These are phyloP conservation scores for Eurypyga helias DNA, from an alignment of 2,113 vertebrate genomes.

Conservation along the genomic window DNA sequence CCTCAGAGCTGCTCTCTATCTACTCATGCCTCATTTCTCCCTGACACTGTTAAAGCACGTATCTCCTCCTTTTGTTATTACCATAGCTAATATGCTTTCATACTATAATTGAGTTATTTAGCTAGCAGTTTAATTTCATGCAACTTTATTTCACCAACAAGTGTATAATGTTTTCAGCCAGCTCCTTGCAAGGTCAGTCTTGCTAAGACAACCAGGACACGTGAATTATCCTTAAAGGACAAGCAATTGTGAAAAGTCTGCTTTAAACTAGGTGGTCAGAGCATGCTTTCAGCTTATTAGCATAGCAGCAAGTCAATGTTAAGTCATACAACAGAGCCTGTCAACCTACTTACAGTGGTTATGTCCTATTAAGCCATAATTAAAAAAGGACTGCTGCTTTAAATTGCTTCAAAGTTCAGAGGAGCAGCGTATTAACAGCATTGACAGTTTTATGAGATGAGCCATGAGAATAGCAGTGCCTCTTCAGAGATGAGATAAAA, in stretches of 20 bases:
- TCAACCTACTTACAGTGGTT: not conserved
- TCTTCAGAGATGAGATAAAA: not conserved
- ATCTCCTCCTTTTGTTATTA: not conserved
- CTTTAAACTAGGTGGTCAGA: not conserved
- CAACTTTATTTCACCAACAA: not conserved
- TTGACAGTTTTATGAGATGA: not conserved
- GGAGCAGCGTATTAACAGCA: not conserved
- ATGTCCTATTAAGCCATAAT: not conserved
- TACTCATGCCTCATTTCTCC: not conserved
- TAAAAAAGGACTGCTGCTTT: no score
- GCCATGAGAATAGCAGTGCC: not conserved
- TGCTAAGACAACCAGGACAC: not conserved
- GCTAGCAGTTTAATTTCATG: not conserved
- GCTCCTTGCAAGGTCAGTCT: not conserved
- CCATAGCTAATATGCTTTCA: not conserved
- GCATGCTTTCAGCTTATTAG: not conserved
- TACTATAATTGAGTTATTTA: not conserved
- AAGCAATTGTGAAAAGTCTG: not conserved
- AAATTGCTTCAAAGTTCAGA: no score
- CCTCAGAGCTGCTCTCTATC: no score
- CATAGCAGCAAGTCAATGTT: not conserved
- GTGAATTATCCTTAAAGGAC: not conserved
- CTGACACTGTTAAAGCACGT: not conserved
- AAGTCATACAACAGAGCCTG: not conserved
- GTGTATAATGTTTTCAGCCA: not conserved